These are phyloP conservation scores for Anodontia alba DNA, from an alignment of 2,888 invertebrate genomes.

Conservation along the genomic window DNA sequence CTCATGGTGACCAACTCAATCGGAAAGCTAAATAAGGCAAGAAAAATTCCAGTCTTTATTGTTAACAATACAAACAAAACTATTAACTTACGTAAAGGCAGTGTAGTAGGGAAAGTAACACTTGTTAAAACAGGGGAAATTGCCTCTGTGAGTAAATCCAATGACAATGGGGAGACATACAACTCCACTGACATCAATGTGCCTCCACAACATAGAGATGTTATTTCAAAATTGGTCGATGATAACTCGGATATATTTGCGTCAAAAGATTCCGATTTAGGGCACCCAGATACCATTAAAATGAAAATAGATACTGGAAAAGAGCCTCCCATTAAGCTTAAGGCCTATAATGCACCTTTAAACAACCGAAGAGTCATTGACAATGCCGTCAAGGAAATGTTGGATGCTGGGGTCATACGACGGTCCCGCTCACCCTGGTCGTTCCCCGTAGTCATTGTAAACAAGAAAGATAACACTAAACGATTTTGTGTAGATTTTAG, in stretches of 20 bases:
- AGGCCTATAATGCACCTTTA: slow-evolving; percentile 25
- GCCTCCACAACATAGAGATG: slow-evolving; percentile 9
- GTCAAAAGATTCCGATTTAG: slow-evolving; percentile 5
- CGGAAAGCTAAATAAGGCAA: background rate
- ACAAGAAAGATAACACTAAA: slow-evolving; percentile 27
- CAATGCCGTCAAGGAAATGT: slow-evolving; percentile 33
- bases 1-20: slow-evolving; percentile 19
- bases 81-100: slow-evolving; percentile 19
- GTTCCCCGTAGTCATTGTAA: slow-evolving; percentile 16
- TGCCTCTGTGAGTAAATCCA: background rate
- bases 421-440: slow-evolving; percentile 14
- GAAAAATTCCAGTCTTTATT: slow-evolving; percentile 17
- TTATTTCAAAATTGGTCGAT: slow-evolving; percentile 8
- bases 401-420: slow-evolving; percentile 24
- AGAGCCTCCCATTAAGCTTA: slow-evolving; percentile 27
- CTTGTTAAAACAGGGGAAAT: background rate
- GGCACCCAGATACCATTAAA: slow-evolving; percentile 25
- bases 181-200: slow-evolving; percentile 16
- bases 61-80: slow-evolving; percentile 34
- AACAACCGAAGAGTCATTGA: slow-evolving; percentile 27
- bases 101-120: slow-evolving; percentile 8
- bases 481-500: slow-evolving; percentile 32
- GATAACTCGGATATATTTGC: slow-evolving; percentile 18
- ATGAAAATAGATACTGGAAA: slow-evolving; percentile 31
- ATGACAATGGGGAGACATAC: background rate